These are phyloP conservation scores for Meloidogyne floridensis DNA, from an alignment of 1,140 invertebrate genomes.

Conservation along the genomic window DNA sequence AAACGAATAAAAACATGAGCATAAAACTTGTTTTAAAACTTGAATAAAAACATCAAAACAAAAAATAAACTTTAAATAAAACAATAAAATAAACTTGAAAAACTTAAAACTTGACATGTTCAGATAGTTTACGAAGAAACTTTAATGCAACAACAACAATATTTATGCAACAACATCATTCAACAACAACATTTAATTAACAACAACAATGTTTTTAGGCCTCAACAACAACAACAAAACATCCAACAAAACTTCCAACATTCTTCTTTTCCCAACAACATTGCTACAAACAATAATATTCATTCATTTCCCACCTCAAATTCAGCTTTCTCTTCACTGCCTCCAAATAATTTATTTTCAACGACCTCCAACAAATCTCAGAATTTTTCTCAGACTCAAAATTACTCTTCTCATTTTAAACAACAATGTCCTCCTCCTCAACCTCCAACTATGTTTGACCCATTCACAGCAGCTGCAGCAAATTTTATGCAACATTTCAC, in stretches of 20 bases:
- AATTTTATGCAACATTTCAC: neutral
- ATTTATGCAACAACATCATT: neutral
- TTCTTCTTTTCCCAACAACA: neutral
- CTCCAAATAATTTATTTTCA: neutral
- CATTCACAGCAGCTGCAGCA: neutral
- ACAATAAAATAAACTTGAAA: too few relatives aligned
- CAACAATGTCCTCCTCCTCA: neutral
- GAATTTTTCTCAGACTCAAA: neutral
- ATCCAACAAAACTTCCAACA: neutral
- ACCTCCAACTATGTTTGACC: neutral
- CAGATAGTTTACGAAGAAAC: neutral
- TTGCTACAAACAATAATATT: neutral
- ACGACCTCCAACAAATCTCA: neutral
- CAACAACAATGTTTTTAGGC: neutral
- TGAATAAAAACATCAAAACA: too few relatives aligned
- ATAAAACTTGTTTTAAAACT: too few relatives aligned
- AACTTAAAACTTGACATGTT: too few relatives aligned
- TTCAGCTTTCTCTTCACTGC: neutral
- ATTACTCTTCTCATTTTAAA: neutral
- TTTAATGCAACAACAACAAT: neutral
- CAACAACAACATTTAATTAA: neutral
- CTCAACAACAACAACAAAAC: neutral
- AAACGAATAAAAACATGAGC: too few relatives aligned
- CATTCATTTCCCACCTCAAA: neutral
- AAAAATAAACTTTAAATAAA: too few relatives aligned